phyloP scores from a whole-genome alignment of 2,888 invertebrate species.

The Noctua fimbriata region DNA sequence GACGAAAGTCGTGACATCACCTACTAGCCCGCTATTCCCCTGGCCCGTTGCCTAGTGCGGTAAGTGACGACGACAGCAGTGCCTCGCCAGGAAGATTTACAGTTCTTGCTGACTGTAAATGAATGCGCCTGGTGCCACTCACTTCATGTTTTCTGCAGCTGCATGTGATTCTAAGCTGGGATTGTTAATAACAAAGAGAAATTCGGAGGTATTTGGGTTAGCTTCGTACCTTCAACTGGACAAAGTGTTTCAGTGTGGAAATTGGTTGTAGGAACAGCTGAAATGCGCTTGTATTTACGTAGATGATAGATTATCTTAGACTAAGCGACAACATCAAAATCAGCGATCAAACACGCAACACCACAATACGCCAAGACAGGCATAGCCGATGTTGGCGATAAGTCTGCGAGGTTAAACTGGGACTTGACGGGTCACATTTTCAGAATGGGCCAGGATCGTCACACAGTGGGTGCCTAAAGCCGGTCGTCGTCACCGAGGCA shows the following conservation, averaged over 20 bases:
- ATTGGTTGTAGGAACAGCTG: not conserved
- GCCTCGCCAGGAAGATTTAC: constrained; percentile 72
- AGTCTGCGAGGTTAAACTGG: no score
- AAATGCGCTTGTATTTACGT: not conserved
- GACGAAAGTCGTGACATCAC: not conserved
- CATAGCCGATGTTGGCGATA: no score
- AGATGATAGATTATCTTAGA: not conserved
- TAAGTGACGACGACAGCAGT: constrained; percentile 72
- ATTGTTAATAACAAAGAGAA: constrained; percentile 21
- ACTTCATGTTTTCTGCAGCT: constrained; percentile 26
- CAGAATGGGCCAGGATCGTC: no score
- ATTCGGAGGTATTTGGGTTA: not conserved
- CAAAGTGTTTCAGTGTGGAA: not conserved
- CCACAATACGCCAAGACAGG: no score
- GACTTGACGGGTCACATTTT: no score
- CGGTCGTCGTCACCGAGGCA: no score
- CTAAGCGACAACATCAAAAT: not conserved
- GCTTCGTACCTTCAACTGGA: not conserved
- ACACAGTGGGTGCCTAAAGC: no score
- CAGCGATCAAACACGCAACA: no score
- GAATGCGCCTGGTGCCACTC: constrained; percentile 66
- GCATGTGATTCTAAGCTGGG: not conserved
- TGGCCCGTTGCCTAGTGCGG: constrained; percentile 63
- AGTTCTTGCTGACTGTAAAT: constrained; percentile 74
- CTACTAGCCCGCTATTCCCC: constrained; percentile 43